These are phyloP conservation scores for Corythoichthys haematopterus DNA, from an alignment of 2,113 vertebrate genomes.

Conservation along the genomic window DNA sequence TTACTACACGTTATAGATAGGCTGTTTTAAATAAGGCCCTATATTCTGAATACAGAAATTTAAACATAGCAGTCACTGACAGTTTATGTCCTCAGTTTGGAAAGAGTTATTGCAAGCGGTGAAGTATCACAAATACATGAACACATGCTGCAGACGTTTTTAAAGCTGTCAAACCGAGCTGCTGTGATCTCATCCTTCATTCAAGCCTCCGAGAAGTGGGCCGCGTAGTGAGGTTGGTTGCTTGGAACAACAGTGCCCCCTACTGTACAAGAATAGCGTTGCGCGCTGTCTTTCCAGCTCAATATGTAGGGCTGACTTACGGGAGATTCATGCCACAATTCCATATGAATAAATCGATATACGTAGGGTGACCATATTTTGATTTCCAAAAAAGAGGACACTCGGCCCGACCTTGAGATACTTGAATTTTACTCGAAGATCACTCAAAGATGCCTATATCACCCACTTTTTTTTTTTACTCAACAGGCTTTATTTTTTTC, in stretches of 20 bases:
- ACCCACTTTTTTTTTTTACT: too few relatives aligned
- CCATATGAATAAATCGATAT: too few relatives aligned
- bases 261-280: constrained; percentile 35
- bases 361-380: too few relatives aligned
- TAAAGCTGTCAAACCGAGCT: constrained; percentile 44
- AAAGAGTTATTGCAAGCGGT: constrained; percentile 23
- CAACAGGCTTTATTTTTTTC: too few relatives aligned
- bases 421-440: too few relatives aligned
- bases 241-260: constrained; percentile 70
- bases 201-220: constrained; percentile 17
- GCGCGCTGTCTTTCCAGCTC: background rate
- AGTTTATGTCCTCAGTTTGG: constrained; percentile 30
- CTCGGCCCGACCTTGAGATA: too few relatives aligned
- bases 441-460: too few relatives aligned
- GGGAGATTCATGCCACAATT: background rate
- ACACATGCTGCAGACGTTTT: constrained; percentile 29
- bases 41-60: constrained; percentile 7
- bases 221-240: constrained; percentile 1
- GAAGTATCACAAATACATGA: constrained; percentile 34
- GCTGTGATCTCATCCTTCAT: constrained; percentile 30
- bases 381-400: too few relatives aligned
- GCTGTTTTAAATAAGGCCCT: background rate
- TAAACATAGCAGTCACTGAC: constrained; percentile 13
- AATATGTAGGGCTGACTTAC: constrained; percentile 55
- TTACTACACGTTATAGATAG: background rate